phyloP scores from a whole-genome alignment of 1,140 invertebrate species.

The Penaeus vannamei region DNA sequence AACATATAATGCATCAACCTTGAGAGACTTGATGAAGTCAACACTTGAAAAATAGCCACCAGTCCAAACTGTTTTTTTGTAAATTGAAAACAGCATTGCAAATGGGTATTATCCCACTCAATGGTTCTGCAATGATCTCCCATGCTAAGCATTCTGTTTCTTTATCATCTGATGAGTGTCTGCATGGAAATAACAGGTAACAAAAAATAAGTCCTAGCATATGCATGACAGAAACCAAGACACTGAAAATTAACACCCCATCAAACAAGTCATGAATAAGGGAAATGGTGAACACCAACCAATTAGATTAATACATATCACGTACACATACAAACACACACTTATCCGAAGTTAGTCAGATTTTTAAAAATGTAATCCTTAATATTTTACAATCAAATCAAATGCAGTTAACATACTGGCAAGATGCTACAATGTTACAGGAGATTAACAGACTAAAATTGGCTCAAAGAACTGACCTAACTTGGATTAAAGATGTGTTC shows the following conservation, averaged over 20 bases:
- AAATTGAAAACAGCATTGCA: slow-evolving; percentile 17
- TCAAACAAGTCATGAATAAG: slow-evolving; percentile 43
- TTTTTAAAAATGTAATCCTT: too few species aligned
- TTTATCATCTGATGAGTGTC: slow-evolving; percentile 23
- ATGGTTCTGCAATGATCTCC: neutral
- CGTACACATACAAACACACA: neutral
- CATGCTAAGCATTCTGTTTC: slow-evolving; percentile 38
- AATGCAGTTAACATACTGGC: too few species aligned
- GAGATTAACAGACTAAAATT: too few species aligned
- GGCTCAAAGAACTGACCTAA: too few species aligned
- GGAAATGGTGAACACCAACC: slow-evolving; percentile 49
- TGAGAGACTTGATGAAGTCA: slow-evolving; percentile 13
- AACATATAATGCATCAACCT: neutral
- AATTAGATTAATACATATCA: slow-evolving; percentile 39
- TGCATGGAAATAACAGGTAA: slow-evolving; percentile 33
- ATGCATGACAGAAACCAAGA: slow-evolving; percentile 43
- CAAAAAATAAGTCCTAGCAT: slow-evolving; percentile 41
- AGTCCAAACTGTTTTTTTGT: neutral
- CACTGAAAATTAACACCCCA: slow-evolving; percentile 40
- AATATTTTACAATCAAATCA: too few species aligned
- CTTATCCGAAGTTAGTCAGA: too few species aligned
- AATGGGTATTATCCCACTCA: neutral
- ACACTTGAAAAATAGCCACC: slow-evolving; percentile 32
- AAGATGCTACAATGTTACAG: too few species aligned
- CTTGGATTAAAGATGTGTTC: too few species aligned